Evolutionary conservation across 2,888 invertebrate genomes (phyloP).

Genomic region (Mantis religiosa): DNA sequence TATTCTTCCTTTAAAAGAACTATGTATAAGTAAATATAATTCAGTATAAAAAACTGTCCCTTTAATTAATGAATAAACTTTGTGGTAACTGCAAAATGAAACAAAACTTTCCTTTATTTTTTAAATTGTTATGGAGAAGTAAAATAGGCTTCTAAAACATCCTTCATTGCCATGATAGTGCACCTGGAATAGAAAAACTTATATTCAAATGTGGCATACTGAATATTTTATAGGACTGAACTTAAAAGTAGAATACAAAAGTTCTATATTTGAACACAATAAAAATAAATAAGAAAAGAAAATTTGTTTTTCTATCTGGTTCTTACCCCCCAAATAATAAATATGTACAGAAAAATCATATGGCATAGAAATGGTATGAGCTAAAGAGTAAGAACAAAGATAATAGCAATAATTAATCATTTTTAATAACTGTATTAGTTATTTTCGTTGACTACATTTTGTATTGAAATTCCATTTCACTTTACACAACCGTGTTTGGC

Average conservation of each 20-base stretch:
- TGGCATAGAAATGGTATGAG: constrained; percentile 9
- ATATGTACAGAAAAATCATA: background rate
- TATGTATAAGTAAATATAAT: too few relatives aligned
- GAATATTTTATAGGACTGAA: constrained; percentile 6
- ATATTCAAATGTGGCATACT: background rate
- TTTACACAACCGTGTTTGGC: background rate
- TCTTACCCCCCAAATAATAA: constrained; percentile 19
- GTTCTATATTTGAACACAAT: constrained; percentile 18
- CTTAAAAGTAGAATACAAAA: constrained; percentile 28
- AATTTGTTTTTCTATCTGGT: background rate
- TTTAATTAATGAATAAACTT: too few relatives aligned
- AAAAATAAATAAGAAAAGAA: constrained; percentile 23
- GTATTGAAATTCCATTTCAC: background rate
- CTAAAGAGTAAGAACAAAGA: constrained; percentile 19
- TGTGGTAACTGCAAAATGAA: background rate
- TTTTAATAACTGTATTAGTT: constrained; percentile 22
- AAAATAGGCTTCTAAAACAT: background rate
- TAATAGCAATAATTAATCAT: constrained; percentile 22
- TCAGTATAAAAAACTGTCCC: too few relatives aligned
- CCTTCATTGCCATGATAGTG: background rate
- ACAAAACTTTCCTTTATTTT: background rate
- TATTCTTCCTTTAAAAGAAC: too few relatives aligned
- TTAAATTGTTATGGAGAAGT: background rate
- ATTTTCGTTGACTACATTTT: constrained; percentile 21
- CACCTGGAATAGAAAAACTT: background rate